Evolutionary conservation across 2,113 vertebrate species (phyloP).

Genomic region (rabbit (Oryctolagus cuniculus)): DNA sequence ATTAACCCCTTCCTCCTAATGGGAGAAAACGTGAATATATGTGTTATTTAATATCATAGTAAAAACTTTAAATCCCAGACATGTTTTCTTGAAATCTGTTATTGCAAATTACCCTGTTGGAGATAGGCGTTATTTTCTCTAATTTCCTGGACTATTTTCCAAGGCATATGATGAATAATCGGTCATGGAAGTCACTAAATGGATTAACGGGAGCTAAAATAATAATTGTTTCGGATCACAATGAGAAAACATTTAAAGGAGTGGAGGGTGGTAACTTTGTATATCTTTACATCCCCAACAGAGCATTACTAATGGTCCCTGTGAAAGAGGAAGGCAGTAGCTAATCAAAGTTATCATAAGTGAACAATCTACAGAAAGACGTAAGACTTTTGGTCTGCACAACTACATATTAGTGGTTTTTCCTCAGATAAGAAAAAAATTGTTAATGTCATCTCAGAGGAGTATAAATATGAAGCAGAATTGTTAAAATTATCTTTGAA

Average conservation of each 20-base stretch:
- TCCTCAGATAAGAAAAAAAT: neutral
- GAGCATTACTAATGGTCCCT: neutral
- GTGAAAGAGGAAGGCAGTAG: neutral
- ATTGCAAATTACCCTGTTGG: neutral
- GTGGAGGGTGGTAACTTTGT: neutral
- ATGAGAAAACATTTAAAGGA: neutral
- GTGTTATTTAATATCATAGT: neutral
- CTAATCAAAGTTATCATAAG: neutral
- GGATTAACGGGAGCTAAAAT: neutral
- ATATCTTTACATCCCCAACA: neutral
- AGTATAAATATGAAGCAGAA: neutral
- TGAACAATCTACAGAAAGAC: neutral
- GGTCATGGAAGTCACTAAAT: neutral
- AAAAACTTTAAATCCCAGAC: neutral
- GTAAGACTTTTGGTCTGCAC: neutral
- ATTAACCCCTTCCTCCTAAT: neutral
- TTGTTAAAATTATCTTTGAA: neutral
- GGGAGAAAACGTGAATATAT: too few relatives aligned
- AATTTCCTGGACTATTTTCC: neutral
- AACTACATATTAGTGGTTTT: neutral
- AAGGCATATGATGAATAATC: neutral
- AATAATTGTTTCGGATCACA: neutral
- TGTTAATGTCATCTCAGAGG: neutral
- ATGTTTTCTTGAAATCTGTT: neutral
- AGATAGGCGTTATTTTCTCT: neutral